A percentile compares a stretch with the other conserved stretches of the same genome.
Evolutionary conservation across 2,797 vertebrate species (phyloP).

Genomic region (Urocyon cinereoargenteus): DNA sequence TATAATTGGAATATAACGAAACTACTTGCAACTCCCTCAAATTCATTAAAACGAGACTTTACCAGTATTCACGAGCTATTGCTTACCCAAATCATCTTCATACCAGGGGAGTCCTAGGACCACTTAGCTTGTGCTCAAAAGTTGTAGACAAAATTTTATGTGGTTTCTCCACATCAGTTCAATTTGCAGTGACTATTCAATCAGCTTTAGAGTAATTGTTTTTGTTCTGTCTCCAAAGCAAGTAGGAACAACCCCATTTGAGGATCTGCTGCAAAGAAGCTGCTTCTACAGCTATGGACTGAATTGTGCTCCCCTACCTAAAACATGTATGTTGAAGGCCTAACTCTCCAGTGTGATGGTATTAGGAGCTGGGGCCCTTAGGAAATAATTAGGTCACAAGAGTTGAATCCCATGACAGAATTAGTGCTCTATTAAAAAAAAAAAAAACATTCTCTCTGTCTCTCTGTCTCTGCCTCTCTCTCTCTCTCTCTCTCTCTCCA

Average conservation of each 20-base stretch:
- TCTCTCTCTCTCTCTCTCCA: not conserved
- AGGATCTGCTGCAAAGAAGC: not conserved
- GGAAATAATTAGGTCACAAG: not conserved
- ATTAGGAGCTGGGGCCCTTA: not conserved
- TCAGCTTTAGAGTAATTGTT: not conserved
- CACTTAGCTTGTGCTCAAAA: not conserved
- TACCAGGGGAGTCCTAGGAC: not conserved
- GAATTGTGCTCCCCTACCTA: not conserved
- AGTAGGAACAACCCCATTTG: not conserved
- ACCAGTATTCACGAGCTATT: not conserved
- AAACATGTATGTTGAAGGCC: not conserved
- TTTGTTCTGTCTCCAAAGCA: not conserved
- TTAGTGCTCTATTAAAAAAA: not conserved
- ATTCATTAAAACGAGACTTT: constrained; percentile 3
- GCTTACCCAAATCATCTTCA: not conserved
- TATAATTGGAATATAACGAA: constrained; percentile 34
- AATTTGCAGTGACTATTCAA: not conserved
- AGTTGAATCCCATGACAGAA: too few relatives aligned
- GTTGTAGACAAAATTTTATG: not conserved
- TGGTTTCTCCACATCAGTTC: not conserved
- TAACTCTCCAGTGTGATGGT: not conserved
- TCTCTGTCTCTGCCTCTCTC: not conserved
- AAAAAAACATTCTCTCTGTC: not conserved
- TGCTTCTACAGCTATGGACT: accelerated
- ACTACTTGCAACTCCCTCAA: not conserved